Evolutionary conservation across 2,888 invertebrate genomes (phyloP), one percentile per base, ranked within the genome.

Genomic region (Cantharis rufa): DNA sequence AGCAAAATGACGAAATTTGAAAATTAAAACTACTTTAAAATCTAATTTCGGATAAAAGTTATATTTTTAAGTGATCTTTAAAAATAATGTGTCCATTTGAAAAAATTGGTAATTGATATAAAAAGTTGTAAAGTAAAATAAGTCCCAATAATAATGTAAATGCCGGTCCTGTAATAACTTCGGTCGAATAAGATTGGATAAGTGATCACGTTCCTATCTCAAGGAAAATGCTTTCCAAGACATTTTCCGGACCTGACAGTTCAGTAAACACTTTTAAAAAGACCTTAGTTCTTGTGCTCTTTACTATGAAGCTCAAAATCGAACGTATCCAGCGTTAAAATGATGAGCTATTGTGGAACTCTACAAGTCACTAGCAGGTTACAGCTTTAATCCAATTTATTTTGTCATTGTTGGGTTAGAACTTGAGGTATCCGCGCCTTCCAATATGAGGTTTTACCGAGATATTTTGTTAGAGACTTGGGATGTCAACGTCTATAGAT

Each of bases 361-460:
- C 86, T 86, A 85, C 86, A 86, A 87, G 87, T 87, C 87, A 86
- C 86, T 85, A 85, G 83, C 86, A 85, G 87, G 86, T 85, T 86
- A 86, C 86, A 87, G 85, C 86, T 87, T 87, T 88, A 88, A 88
- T 88, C 87, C 88, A 88, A 88, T 88, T 88, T 88, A 88, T 88
- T 88, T 88, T 86, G 85, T 88, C 87, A 88, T 88, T 88, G 88
- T 88, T 87, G 87, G 85, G 85, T 87, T 86, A 86, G 85, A 83
- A 83, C 74, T 82, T 82, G 82, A 85, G 84, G 84, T 83, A 85
- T 85, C 83, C 83, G 81, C 83, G 75, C 76, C 76, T 78, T 78
- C 71, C 78, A 78, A 76, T 78, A 72, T 75, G 75, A 76, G 73
- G 75, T 78, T 75, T 78, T 71, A 74, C 74, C 73, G 68, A 77